phyloP scores from a whole-genome alignment of 2,113 vertebrate genomes.

The Crotalus viridis region DNA sequence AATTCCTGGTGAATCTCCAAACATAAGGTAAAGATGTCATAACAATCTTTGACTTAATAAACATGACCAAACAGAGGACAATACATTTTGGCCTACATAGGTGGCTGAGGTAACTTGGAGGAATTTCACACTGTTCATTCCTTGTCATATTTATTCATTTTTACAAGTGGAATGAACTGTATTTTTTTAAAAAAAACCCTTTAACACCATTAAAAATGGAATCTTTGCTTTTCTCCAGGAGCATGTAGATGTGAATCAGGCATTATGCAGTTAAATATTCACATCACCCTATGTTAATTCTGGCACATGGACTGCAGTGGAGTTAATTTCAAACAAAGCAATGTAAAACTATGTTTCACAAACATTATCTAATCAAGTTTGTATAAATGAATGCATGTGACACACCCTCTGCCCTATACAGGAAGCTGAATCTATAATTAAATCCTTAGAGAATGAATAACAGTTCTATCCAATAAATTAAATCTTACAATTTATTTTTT shows the following conservation, averaged over 20 bases:
- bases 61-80: background rate
- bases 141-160: background rate
- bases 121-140: background rate
- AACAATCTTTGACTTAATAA: background rate
- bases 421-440: constrained; percentile 28
- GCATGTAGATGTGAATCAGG: background rate
- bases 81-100: background rate
- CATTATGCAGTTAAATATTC: background rate
- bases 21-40: background rate
- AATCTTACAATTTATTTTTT: constrained; percentile 46
- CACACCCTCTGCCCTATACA: background rate
- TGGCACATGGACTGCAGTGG: background rate
- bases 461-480: constrained; percentile 47
- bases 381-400: constrained; percentile 4
- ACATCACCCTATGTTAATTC: rapidly evolving
- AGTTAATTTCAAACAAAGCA: constrained; percentile 24
- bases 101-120: background rate
- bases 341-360: background rate
- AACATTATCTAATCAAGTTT: constrained; percentile 29
- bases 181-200: background rate
- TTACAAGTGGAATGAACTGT: background rate
- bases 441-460: constrained; percentile 48
- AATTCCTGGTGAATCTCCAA: background rate
- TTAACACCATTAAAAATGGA: background rate
- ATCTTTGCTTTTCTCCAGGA: background rate